Percentiles rank a stretch among this genome's conserved stretches.
phyloP scores from a whole-genome alignment of 30 jellyfish, hydroid and myxozoan genomes.

The Rhopilema esculentum region DNA sequence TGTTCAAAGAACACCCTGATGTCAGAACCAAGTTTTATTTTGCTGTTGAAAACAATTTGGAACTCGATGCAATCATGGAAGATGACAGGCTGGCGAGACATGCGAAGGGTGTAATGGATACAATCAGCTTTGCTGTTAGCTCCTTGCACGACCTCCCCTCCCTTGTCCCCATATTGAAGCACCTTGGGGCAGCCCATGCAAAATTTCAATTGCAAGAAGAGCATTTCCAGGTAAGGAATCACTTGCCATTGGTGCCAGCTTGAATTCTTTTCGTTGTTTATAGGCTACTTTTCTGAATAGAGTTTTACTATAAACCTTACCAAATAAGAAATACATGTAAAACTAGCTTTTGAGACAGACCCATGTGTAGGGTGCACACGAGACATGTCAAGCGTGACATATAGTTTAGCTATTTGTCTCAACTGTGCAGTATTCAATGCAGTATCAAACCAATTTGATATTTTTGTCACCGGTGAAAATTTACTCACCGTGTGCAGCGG shows the following conservation, averaged over 20 bases:
- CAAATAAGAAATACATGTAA: too few species aligned
- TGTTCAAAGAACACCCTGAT: slow-evolving; percentile 73
- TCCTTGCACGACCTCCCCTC: slow-evolving; percentile 37
- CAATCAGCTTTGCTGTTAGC: slow-evolving; percentile 61
- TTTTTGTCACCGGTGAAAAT: too few species aligned
- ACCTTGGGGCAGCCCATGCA: slow-evolving; percentile 80
- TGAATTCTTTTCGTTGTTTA: not conserved
- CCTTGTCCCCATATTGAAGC: slow-evolving; percentile 64
- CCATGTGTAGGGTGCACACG: too few species aligned
- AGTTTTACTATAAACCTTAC: not conserved
- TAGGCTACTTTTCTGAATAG: not conserved
- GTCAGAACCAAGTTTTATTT: slow-evolving; percentile 61
- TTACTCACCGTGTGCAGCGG: too few species aligned
- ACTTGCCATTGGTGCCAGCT: not conserved
- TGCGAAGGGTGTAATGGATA: slow-evolving; percentile 74
- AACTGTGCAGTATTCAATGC: too few species aligned
- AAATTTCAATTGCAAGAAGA: slow-evolving; percentile 59
- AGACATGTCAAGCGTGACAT: too few species aligned
- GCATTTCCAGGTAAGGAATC: slow-evolving; percentile 61
- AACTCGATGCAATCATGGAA: slow-evolving; percentile 56
- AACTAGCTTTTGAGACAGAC: too few species aligned
- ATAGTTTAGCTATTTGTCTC: too few species aligned
- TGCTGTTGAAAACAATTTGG: slow-evolving; percentile 44
- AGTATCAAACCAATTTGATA: too few species aligned
- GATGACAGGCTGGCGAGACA: slow-evolving; percentile 72